Conservation (phyloP, 2,888 invertebrate genomes). For the Drosophila pegasa region DNA sequence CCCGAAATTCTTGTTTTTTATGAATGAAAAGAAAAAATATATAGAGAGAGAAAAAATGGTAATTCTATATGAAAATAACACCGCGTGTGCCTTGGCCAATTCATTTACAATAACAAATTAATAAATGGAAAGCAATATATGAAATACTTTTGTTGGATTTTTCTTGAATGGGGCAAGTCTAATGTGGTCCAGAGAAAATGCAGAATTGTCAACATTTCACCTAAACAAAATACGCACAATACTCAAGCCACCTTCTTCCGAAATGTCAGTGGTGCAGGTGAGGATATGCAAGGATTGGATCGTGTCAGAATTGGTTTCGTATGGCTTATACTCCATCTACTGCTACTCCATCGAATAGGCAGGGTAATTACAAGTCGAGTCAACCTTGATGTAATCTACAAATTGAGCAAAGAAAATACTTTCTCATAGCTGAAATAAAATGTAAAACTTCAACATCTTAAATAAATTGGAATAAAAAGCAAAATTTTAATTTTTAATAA, state of each 20-base stretch:
- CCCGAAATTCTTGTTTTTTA: constrained; percentile 47
- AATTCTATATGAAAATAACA: constrained; percentile 39
- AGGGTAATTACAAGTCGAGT: too few relatives aligned
- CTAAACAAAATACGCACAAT: too few relatives aligned
- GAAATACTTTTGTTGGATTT: constrained; percentile 2
- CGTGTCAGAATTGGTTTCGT: background rate
- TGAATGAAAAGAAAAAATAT: constrained; percentile 20
- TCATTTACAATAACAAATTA: constrained; percentile 75
- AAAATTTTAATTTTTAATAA: constrained; percentile 73
- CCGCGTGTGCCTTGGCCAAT: constrained; percentile 72
- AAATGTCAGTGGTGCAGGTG: too few relatives aligned
- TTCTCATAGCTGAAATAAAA: background rate
- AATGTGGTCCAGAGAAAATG: background rate
- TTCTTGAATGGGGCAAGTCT: background rate
- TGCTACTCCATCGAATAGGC: too few relatives aligned
- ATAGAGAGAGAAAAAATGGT: constrained; percentile 6
- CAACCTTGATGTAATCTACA: too few relatives aligned
- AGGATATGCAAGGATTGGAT: too few relatives aligned
- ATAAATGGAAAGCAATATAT: constrained; percentile 66
- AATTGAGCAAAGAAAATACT: background rate
- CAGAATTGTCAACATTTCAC: too few relatives aligned
- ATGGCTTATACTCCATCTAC: background rate
- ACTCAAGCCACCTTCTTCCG: too few relatives aligned
- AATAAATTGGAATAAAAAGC: background rate
- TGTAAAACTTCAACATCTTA: too few relatives aligned